These are phyloP conservation scores for Sandelia bainsii DNA, from an alignment of 2,797 vertebrate genomes.

Conservation along the genomic window DNA sequence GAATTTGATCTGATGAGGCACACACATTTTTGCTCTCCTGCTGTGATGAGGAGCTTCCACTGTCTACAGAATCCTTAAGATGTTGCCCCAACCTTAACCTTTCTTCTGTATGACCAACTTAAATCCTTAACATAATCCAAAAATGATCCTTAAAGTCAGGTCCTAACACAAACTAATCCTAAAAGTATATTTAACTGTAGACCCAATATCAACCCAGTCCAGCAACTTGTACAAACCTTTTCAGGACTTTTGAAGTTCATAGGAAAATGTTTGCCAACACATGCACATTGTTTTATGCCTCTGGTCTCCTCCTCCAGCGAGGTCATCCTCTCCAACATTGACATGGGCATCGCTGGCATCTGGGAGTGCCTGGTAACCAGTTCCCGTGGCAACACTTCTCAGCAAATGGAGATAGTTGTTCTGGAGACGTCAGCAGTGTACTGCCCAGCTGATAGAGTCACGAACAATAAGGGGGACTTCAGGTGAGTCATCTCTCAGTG, in stretches of 20 bases:
- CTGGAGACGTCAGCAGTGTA: constrained; percentile 90
- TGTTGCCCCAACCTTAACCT: constrained; percentile 18
- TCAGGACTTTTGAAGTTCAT: neutral
- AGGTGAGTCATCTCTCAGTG: constrained; percentile 81
- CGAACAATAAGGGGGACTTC: constrained; percentile 94
- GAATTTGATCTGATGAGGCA: constrained; percentile 15
- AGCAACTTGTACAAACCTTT: constrained; percentile 3
- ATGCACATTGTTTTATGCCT: constrained; percentile 2
- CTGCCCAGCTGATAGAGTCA: constrained; percentile 89
- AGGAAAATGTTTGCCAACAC: neutral
- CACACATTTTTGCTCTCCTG: neutral
- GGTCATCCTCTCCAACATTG: constrained; percentile 91
- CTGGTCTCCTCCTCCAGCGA: constrained; percentile 80
- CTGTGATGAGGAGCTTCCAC: constrained; percentile 3
- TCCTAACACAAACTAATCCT: constrained; percentile 28
- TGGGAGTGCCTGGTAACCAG: constrained; percentile 93
- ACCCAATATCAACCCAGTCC: neutral
- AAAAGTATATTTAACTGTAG: constrained; percentile 31
- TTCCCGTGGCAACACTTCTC: constrained; percentile 89
- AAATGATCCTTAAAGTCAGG: constrained; percentile 35
- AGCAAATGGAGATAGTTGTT: constrained; percentile 91
- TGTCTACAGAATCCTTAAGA: constrained; percentile 18
- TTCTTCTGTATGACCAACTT: constrained; percentile 18
- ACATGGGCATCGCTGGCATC: constrained; percentile 85
- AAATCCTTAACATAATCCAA: constrained; percentile 34